These are phyloP conservation scores for Vireo altiloquus DNA, from an alignment of 2,113 vertebrate species.

Conservation along the genomic window DNA sequence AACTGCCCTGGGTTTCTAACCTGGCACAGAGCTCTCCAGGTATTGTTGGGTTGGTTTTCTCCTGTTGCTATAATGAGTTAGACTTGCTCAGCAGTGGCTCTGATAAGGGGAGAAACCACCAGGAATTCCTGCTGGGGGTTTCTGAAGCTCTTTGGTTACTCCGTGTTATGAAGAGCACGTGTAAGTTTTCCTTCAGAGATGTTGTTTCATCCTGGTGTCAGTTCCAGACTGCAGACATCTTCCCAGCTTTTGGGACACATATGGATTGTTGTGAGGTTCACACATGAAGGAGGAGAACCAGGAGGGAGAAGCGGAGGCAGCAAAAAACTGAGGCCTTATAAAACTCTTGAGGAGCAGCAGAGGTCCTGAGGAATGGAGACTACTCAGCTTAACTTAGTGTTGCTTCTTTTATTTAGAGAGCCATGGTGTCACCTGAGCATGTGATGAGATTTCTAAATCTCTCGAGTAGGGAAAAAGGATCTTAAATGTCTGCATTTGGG, in stretches of 20 bases:
- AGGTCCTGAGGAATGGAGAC: neutral
- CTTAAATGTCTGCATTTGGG: neutral
- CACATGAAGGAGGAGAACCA: neutral
- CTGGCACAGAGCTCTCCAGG: neutral
- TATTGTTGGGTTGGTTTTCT: neutral
- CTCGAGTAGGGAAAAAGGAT: neutral
- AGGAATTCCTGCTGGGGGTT: neutral
- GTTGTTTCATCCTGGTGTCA: neutral
- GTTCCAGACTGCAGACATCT: neutral
- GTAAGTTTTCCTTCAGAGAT: neutral
- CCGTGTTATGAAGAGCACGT: fast-evolving
- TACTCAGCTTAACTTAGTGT: neutral
- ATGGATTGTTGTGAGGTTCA: neutral
- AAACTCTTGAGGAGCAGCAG: neutral
- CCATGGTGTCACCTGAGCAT: neutral
- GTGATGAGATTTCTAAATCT: neutral
- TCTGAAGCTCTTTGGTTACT: neutral
- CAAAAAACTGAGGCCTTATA: neutral
- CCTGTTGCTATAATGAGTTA: neutral
- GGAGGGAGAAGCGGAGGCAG: neutral
- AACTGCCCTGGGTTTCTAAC: neutral
- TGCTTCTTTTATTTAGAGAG: neutral
- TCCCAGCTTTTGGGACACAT: fast-evolving
- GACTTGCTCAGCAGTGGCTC: neutral
- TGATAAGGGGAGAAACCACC: neutral